Evolutionary conservation across 2,888 invertebrate genomes (phyloP).

Genomic region (Nematopogon swammerdamellus): DNA sequence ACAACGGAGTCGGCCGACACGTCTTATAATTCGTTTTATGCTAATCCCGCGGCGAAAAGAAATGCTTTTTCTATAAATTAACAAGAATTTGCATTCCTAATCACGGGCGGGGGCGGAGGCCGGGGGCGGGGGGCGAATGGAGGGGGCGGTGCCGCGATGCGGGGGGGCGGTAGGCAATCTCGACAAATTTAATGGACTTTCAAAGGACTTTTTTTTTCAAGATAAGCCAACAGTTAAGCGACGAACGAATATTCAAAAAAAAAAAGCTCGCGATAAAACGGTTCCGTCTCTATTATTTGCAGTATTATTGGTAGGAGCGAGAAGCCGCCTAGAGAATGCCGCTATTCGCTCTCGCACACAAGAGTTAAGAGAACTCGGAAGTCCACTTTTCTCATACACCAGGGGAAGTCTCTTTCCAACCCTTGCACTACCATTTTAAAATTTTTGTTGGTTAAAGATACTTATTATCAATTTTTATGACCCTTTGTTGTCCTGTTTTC

Average conservation of each 20-base stretch:
- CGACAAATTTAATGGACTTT: slow-evolving; percentile 3
- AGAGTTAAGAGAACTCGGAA: no score
- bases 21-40: not conserved
- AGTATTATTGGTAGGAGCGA: no score
- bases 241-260: not conserved
- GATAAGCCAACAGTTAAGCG: not conserved
- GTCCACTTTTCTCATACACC: no score
- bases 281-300: not conserved
- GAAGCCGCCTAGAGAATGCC: no score
- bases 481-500: no score
- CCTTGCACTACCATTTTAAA: no score
- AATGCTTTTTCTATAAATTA: not conserved
- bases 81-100: not conserved
- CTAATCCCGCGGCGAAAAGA: not conserved
- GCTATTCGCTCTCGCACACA: no score
- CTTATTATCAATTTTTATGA: no score
- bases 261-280: not conserved
- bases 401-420: no score
- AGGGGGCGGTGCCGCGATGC: no score
- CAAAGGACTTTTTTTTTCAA: slow-evolving; percentile 5
- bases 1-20: not conserved
- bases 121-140: not conserved
- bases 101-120: not conserved
- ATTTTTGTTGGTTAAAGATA: no score
- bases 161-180: not conserved